Evolutionary conservation across 2,888 invertebrate genomes (phyloP).

Genomic region (Cryptocephalus primarius): DNA sequence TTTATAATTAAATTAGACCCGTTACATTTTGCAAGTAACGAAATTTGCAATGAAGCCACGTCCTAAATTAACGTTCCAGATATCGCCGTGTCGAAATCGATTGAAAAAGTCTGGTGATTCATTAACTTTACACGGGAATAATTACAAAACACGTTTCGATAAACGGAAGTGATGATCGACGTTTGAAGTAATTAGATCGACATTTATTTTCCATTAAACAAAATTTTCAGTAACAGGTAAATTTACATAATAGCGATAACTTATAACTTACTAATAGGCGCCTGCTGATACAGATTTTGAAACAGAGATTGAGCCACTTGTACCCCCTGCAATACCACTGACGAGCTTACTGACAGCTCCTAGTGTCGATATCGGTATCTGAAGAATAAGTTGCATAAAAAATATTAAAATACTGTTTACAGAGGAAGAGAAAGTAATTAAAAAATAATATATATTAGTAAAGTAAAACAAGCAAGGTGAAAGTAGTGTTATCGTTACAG

Average conservation of each 20-base stretch:
- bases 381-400: conserved; percentile 26
- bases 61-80: no score
- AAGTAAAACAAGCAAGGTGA: not conserved
- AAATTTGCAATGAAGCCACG: not conserved
- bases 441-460: not conserved
- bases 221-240: no score
- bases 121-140: no score
- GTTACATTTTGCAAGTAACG: not conserved
- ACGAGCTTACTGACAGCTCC: conserved; percentile 54
- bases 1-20: not conserved
- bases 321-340: conserved; percentile 40
- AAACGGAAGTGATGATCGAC: no score
- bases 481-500: no score
- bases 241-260: not conserved
- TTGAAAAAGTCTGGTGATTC: no score
- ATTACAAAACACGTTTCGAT: no score
- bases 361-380: conserved; percentile 58
- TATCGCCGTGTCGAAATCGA: no score
- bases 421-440: no score
- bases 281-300: not conserved
- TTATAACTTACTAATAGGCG: not conserved
- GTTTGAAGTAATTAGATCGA: no score
- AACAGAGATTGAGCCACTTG: conserved; percentile 19
- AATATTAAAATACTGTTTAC: no score
- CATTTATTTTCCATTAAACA: no score